A percentile compares a stretch with the other conserved stretches of the same genome.
These are phyloP conservation scores for Pseudolycoriella hygida DNA, from an alignment of 2,888 invertebrate species.

Conservation along the genomic window DNA sequence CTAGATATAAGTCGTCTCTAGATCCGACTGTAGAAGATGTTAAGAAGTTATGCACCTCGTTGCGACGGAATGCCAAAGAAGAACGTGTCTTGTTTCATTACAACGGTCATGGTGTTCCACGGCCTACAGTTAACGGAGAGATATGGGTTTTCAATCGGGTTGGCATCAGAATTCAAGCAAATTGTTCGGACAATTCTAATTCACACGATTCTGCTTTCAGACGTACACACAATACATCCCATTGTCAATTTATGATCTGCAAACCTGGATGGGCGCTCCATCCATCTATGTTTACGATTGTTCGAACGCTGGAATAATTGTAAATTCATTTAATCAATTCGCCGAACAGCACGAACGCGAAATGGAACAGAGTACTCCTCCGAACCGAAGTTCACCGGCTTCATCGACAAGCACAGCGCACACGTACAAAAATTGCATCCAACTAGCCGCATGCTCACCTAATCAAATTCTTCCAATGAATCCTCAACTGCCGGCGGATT, in stretches of 20 bases:
- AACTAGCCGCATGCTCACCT: constrained; percentile 88
- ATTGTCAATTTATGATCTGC: constrained; percentile 91
- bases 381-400: background rate
- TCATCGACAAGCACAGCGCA: background rate
- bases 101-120: constrained; percentile 98
- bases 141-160: constrained; percentile 96
- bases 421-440: constrained; percentile 75
- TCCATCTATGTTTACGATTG: constrained; percentile 99
- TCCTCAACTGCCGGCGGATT: constrained; percentile 89
- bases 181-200: background rate
- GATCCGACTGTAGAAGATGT: constrained; percentile 98
- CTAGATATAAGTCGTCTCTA: constrained; percentile 88
- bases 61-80: constrained; percentile 92
- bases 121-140: constrained; percentile 94
- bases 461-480: constrained; percentile 92
- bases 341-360: constrained; percentile 82
- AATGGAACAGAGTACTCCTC: constrained; percentile 29
- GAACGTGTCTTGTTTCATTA: constrained; percentile 98
- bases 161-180: constrained; percentile 31
- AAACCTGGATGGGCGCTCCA: constrained; percentile 98
- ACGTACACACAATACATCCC: constrained; percentile 99
- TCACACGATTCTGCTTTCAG: constrained; percentile 27
- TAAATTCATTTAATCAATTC: constrained; percentile 77
- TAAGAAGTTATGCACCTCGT: constrained; percentile 85
- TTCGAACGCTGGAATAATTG: constrained; percentile 92